Conservation (phyloP, 1,140 invertebrate genomes). For the Drosophila kikkawai region DNA sequence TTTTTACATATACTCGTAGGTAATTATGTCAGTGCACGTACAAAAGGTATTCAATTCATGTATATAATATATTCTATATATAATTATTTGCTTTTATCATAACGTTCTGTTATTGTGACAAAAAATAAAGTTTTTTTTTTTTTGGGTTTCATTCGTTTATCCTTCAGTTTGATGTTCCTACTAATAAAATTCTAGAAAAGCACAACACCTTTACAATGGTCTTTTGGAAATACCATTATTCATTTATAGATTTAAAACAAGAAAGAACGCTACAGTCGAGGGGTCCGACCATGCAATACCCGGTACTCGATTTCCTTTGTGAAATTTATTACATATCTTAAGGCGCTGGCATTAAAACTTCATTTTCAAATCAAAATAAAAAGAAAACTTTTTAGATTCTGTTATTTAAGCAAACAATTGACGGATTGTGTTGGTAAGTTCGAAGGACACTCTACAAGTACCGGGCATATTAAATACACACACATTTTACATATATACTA, state of each 20-base stretch:
- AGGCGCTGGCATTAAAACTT: not conserved
- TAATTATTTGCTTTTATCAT: conserved; percentile 60
- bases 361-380: not conserved
- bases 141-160: conserved; percentile 53
- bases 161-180: conserved; percentile 63
- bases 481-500: conserved; percentile 76
- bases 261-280: conserved; percentile 26
- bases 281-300: conserved; percentile 16
- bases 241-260: conserved; percentile 69
- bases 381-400: not conserved
- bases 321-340: conserved; percentile 5
- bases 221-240: conserved; percentile 85
- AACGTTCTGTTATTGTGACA: conserved; percentile 76
- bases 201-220: conserved; percentile 85
- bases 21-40: conserved; percentile 82
- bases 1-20: conserved; percentile 67
- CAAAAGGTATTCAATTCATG: conserved; percentile 82
- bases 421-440: conserved; percentile 4
- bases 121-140: conserved; percentile 75
- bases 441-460: conserved; percentile 3
- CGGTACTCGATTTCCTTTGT: conserved; percentile 5
- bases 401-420: conserved; percentile 4
- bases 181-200: conserved; percentile 85
- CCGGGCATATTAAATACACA: conserved; percentile 69
- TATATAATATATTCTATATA: conserved; percentile 61